Percentiles rank a stretch among this genome's conserved stretches.
These are phyloP conservation scores for Candoia aspera DNA, from an alignment of 2,113 vertebrate species.

Conservation along the genomic window DNA sequence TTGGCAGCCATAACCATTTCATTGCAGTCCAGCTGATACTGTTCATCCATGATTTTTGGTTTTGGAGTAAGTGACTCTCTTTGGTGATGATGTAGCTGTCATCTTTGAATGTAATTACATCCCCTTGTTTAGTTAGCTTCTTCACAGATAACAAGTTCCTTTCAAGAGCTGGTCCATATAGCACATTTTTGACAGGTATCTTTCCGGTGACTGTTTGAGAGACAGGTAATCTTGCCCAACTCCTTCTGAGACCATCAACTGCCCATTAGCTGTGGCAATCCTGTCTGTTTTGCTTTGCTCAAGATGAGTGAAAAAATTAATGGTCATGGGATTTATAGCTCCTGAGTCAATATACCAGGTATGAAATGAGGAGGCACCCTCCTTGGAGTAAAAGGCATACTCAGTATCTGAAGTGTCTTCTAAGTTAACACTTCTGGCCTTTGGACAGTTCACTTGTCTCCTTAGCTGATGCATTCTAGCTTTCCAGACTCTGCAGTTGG, in stretches of 20 bases:
- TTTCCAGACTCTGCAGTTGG: not conserved
- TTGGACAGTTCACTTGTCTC: not conserved
- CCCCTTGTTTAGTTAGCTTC: not conserved
- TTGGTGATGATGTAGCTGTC: not conserved
- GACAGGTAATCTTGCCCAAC: not conserved
- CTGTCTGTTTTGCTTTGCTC: not conserved
- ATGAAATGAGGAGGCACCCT: not conserved
- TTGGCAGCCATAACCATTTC: not conserved
- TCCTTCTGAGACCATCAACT: not conserved
- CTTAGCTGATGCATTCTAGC: not conserved
- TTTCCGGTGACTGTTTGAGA: not conserved
- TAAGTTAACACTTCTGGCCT: not conserved
- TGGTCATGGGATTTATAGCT: not conserved
- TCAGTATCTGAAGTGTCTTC: not conserved
- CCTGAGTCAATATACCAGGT: not conserved
- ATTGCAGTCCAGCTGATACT: not conserved
- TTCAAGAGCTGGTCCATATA: not conserved
- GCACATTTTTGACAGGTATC: too few relatives aligned
- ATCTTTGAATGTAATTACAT: not conserved
- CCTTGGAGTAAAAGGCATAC: not conserved
- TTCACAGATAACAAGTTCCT: not conserved
- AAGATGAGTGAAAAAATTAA: not conserved
- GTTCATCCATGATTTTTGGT: not conserved
- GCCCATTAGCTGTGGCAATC: not conserved
- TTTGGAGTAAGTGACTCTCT: not conserved